Evolutionary conservation across 2,888 invertebrate species (phyloP), one percentile per base, ranked within the genome.

Genomic region (Branchipolynoe longqiensis): DNA sequence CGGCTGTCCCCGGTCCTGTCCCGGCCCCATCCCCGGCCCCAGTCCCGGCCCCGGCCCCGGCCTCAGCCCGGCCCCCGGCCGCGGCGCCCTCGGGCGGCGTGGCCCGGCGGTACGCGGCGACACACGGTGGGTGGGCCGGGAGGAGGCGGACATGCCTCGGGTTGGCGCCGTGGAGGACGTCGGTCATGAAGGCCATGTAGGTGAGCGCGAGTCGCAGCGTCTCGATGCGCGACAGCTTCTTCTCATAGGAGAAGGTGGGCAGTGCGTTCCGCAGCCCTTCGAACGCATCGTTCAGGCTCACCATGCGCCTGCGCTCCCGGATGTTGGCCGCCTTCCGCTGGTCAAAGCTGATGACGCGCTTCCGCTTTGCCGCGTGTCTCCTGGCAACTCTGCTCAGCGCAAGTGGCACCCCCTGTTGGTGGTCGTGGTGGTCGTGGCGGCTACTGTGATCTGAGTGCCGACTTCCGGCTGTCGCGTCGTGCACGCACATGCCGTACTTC

Each of bases 241-340:
- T 98, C 94, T 99, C 98, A 93, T 98, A 98, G 0, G 98, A 98
- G 92, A 99, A 99, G 0, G 98, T 98, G 31, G 98, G 98, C 3
- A 98, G 91, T 96, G 92, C 91, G 91, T 98, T 95, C 38, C 98
- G 95, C 59, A 99, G 94, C 92, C 97, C 97, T 93, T 98, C 98
- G 91, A 99, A 99, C 0, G 98, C 98, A 91, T 98, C 98, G 93
- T 98, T 99, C 88, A 98, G 95, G 94, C 98, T 98, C 93, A 97
- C 98, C 98, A 99, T 98, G 88, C 98, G 95, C 33, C 98, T 95
- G 82, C 98, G 95, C 94, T 99, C 98, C 25, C 92, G 86, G 84
- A 92, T 89, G 87, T 92, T 92, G 33, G 92, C 92, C 0, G 92
- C 92, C 25, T 90, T 88, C 14, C 92, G 87, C 86, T 92, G 92